Conservation (phyloP, 2,797 vertebrate genomes). For the Xiphophorus birchmanni region DNA sequence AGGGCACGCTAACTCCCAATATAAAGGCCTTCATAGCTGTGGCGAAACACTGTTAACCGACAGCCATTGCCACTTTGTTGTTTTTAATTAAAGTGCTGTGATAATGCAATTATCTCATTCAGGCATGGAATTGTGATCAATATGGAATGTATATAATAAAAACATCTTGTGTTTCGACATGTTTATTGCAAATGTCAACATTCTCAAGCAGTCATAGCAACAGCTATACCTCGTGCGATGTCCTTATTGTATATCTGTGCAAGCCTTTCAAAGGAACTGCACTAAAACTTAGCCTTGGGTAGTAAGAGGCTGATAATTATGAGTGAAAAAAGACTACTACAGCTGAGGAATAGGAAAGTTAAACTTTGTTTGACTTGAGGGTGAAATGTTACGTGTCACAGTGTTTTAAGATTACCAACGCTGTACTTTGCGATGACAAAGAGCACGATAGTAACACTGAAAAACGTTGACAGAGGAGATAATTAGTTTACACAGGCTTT, state of each 20-base stretch:
- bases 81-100: neutral
- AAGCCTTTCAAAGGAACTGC: neutral
- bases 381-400: neutral
- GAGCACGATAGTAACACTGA: neutral
- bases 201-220: neutral
- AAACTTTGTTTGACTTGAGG: neutral
- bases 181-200: neutral
- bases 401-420: neutral
- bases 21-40: neutral
- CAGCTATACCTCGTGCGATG: neutral
- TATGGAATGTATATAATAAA: neutral
- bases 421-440: neutral
- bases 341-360: neutral
- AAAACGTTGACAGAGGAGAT: neutral
- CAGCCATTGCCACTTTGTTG: neutral
- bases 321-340: neutral
- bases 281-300: neutral
- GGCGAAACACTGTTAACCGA: neutral
- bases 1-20: neutral
- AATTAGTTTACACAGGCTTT: conserved; percentile 23
- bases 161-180: neutral
- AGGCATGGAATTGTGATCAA: neutral
- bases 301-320: neutral
- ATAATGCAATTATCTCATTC: neutral
- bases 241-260: neutral